Evolutionary conservation across 2,113 vertebrate genomes (phyloP), one percentile per base, ranked within the genome.

Genomic region (Sylvietta virens): DNA sequence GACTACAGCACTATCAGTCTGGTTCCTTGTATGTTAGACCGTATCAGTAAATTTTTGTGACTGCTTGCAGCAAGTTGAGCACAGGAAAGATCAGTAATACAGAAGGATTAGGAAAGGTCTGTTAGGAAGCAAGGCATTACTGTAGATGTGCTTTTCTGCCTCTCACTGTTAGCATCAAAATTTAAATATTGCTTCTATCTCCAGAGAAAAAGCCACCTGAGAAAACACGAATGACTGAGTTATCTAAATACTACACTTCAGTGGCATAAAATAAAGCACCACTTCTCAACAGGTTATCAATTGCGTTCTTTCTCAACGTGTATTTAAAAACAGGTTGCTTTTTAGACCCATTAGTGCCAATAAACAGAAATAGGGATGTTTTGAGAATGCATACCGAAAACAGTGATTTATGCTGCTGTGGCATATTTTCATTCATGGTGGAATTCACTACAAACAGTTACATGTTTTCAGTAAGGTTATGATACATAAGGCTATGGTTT

Each of bases 91-190:
- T 50, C 39, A 95, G 90, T 54, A 88, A 93, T 73, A 94, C 82
- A 96, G 86, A 93, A 94, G 83, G 78, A 86, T 95, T 48, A 95
- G 95, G 80, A 94, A 95, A 95, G 47, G 33, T 92, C 80, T 81
- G 77, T 92, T 88, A 97, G 83, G 64, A 97, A 96, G 94, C 92
- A 94, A 93, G 51, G 76, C 40, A 73, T 90, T 95, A 83, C 14
- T 73, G 85, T n/a, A 69, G 74, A 72, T 79, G n/a, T 26, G 27
- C 10, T 83, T 90, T 96, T 81, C 47, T 90, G 78, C 39, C 54
- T 78, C 56, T 79, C 50, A 94, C 39, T 69, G 81, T 72, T 88
- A 77, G 74, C 85, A 81, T 37, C 1, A 3, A 90, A 88, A 92
- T 88, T 92, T 70, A 94, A 82, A 39, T 28, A 87, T 53, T 96